Evolutionary conservation across 2,888 invertebrate genomes (phyloP).

Genomic region (Chalcosyrphus nemorum): DNA sequence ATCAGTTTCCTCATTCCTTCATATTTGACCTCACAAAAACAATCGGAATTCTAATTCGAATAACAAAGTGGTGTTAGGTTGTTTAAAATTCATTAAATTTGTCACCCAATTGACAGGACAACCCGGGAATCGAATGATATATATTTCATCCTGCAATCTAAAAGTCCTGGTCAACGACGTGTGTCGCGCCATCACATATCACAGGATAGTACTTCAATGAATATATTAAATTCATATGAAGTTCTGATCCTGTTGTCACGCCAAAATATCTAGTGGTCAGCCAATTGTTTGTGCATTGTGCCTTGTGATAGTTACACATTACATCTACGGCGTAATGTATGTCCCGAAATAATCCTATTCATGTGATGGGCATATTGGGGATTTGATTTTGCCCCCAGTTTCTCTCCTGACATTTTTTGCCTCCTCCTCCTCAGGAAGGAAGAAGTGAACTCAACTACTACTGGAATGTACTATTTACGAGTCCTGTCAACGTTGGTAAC

Average conservation of each 20-base stretch:
- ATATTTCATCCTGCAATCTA: slow-evolving; percentile 42
- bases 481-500: slow-evolving; percentile 57
- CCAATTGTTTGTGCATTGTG: slow-evolving; percentile 57
- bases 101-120: slow-evolving; percentile 41
- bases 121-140: background rate
- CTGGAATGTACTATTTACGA: slow-evolving; percentile 59
- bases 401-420: too few species aligned
- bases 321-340: slow-evolving; percentile 37
- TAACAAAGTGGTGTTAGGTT: slow-evolving; percentile 5
- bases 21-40: background rate
- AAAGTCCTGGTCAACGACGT: background rate
- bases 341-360: slow-evolving; percentile 64
- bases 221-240: slow-evolving; percentile 66
- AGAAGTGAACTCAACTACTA: slow-evolving; percentile 32
- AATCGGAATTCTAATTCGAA: background rate
- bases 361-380: slow-evolving; percentile 66
- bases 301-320: background rate
- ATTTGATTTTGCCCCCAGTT: slow-evolving; percentile 57
- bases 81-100: slow-evolving; percentile 65
- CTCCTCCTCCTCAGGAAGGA: background rate
- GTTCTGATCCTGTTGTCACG: slow-evolving; percentile 61
- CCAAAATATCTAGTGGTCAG: slow-evolving; percentile 60
- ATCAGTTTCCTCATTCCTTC: background rate
- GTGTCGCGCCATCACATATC: slow-evolving; percentile 30
- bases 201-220: slow-evolving; percentile 49